Evolutionary conservation across 2,797 vertebrate species (phyloP), one percentile per base, ranked within the genome.

Genomic region (Peromyscus melanophrys): DNA sequence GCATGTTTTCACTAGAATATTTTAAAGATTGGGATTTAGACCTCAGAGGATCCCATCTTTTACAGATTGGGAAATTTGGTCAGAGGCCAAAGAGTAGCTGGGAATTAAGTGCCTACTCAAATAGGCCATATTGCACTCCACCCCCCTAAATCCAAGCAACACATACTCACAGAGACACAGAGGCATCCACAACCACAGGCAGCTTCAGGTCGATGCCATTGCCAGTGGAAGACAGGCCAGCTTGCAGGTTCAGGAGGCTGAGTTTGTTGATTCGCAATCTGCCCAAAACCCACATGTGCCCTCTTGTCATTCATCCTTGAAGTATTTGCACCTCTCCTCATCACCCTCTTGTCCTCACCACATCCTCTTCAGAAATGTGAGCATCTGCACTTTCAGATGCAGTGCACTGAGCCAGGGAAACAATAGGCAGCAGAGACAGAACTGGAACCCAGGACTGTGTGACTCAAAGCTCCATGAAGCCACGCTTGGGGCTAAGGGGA

Each of bases 221-320:
- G 0, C 34, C 73, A 2, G 59, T 52, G 19, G 12, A 0, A 71
- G 4, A 2, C 4, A 1, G 5, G 25, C 67, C 4, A 2, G 0
- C 0, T 43, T 75, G 21, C 63, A 86, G 0, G 25, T 76, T 9
- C 87, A 80, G 0, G 12, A 95, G 0, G 2, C 0, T 4, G 3
- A 13, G 0, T 0, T 34, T 2, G 1, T 0, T 2, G 25, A 97
- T 1, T 34, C 29, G 17, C 73, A 96, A 2, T 31, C 97, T 98
- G 88, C 14, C 2, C 31, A 14, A 86, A 96, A 90, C 13, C 6
- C 87, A 92, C 13, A 65, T 19, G 31, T 3, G 9, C 43, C 77
- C 40, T 73, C 52, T 59, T 59, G 11, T 89, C 46, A 80, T 37
- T 71, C 52, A 1, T 27, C 52, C 2, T 1, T 34, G 13, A 8